Percentiles rank a stretch among this genome's conserved stretches.
Conservation (phyloP, 2,888 invertebrate genomes). For the Drosophila nr. fundita region DNA sequence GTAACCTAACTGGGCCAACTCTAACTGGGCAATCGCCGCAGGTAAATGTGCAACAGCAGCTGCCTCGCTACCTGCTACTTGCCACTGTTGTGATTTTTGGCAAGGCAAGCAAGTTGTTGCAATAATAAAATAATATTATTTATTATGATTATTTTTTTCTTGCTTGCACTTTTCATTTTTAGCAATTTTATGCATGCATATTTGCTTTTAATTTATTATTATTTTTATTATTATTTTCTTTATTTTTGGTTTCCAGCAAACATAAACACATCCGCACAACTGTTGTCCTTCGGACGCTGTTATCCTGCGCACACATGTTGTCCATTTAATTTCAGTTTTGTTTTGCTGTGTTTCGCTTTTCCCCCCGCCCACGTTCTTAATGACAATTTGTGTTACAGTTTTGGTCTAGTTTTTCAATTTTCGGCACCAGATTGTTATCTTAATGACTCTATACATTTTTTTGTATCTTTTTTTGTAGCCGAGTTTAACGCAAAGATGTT, state of each 20-base stretch:
- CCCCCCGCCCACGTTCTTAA: slow-evolving; percentile 46
- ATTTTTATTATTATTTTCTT: not conserved
- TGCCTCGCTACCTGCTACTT: slow-evolving; percentile 46
- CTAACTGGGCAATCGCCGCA: slow-evolving; percentile 35
- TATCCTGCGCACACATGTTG: slow-evolving; percentile 73
- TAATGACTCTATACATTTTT: slow-evolving; percentile 79
- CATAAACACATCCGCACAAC: slow-evolving; percentile 71
- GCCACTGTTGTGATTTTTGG: slow-evolving; percentile 53
- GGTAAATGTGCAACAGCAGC: slow-evolving; percentile 4
- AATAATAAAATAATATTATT: slow-evolving; percentile 53
- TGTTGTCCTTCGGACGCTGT: slow-evolving; percentile 33
- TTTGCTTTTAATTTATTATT: slow-evolving; percentile 9
- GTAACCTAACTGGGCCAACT: slow-evolving; percentile 38
- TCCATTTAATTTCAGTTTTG: slow-evolving; percentile 60
- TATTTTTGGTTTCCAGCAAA: slow-evolving; percentile 39
- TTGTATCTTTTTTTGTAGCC: slow-evolving; percentile 8
- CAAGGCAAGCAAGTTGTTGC: slow-evolving; percentile 23
- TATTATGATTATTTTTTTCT: slow-evolving; percentile 9
- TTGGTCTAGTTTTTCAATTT: slow-evolving; percentile 56
- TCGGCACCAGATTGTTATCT: slow-evolving; percentile 76
- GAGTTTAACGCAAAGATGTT: slow-evolving; percentile 42
- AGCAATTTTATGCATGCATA: slow-evolving; percentile 20
- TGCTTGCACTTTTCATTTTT: slow-evolving; percentile 15
- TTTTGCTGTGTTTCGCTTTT: slow-evolving; percentile 27
- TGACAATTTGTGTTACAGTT: slow-evolving; percentile 77